phyloP scores from a whole-genome alignment of 1,140 invertebrate genomes.

The Antheraea mylitta region DNA sequence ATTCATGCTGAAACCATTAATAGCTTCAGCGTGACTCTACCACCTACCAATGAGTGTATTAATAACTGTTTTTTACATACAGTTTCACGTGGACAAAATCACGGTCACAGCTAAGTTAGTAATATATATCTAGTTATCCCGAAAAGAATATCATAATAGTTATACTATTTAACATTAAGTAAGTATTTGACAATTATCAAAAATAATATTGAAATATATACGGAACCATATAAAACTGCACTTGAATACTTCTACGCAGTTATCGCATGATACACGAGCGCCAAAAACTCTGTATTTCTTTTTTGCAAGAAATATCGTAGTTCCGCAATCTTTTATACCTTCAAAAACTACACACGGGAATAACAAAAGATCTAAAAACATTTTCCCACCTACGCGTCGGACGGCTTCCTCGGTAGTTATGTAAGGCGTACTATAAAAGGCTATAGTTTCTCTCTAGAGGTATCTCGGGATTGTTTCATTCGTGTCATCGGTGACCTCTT shows the following conservation, averaged over 20 bases:
- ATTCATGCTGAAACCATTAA: too few relatives aligned
- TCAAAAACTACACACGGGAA: constrained; percentile 24
- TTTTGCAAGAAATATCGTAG: constrained; percentile 14
- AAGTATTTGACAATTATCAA: too few relatives aligned
- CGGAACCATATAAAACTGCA: background rate
- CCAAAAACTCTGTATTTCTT: constrained; percentile 2
- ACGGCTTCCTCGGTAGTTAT: constrained; percentile 15
- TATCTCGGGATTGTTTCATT: constrained; percentile 23
- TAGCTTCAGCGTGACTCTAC: too few relatives aligned
- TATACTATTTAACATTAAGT: too few relatives aligned
- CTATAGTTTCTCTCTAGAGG: constrained; percentile 31
- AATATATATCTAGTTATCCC: too few relatives aligned
- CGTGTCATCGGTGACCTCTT: constrained; percentile 9
- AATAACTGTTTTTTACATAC: too few relatives aligned
- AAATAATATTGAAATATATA: background rate
- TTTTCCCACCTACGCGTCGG: constrained; percentile 18
- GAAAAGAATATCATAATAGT: too few relatives aligned
- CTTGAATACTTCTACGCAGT: background rate
- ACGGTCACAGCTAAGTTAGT: too few relatives aligned
- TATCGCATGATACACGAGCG: constrained; percentile 17
- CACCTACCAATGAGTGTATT: too few relatives aligned
- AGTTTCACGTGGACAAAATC: too few relatives aligned
- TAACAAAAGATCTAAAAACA: constrained; percentile 19
- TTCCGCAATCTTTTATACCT: constrained; percentile 28
- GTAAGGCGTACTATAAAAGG: constrained; percentile 25